Evolutionary conservation across 2,888 invertebrate species (phyloP).

Genomic region (Sepiola atlantica): DNA sequence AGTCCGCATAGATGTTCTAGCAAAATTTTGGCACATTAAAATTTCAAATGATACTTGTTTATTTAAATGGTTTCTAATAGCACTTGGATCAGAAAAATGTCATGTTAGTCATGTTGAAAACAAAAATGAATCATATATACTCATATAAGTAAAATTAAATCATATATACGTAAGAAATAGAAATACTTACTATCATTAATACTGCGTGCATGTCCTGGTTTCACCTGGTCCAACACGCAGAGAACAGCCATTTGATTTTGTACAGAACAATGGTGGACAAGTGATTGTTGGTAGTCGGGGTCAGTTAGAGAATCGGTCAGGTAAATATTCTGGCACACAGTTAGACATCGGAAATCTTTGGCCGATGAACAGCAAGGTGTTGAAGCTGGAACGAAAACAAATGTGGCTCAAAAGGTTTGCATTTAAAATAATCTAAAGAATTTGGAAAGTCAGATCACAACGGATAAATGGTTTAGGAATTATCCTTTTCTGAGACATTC

Average conservation of each 20-base stretch:
- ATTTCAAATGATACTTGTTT: too few species aligned
- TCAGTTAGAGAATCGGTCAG: conserved; percentile 55
- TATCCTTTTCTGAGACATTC: too few species aligned
- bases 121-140: too few species aligned
- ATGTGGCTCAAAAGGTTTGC: background rate
- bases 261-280: conserved; percentile 35
- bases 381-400: background rate
- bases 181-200: conserved; percentile 21
- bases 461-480: too few species aligned
- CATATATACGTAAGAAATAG: background rate
- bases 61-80: too few species aligned
- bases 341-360: conserved; percentile 56
- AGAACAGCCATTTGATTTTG: background rate
- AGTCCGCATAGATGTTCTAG: too few species aligned
- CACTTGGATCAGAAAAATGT: too few species aligned
- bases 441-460: too few species aligned
- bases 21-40: too few species aligned
- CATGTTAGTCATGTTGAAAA: too few species aligned
- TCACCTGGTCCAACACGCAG: conserved; percentile 8
- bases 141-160: too few species aligned
- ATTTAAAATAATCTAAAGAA: background rate
- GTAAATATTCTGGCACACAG: conserved; percentile 60
- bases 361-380: conserved; percentile 49
- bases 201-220: conserved; percentile 1
- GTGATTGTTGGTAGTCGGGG: conserved; percentile 49